A percentile compares a stretch with the other conserved stretches of the same genome.
phyloP scores from a whole-genome alignment of 2,113 vertebrate genomes.

The Buteo buteo region DNA sequence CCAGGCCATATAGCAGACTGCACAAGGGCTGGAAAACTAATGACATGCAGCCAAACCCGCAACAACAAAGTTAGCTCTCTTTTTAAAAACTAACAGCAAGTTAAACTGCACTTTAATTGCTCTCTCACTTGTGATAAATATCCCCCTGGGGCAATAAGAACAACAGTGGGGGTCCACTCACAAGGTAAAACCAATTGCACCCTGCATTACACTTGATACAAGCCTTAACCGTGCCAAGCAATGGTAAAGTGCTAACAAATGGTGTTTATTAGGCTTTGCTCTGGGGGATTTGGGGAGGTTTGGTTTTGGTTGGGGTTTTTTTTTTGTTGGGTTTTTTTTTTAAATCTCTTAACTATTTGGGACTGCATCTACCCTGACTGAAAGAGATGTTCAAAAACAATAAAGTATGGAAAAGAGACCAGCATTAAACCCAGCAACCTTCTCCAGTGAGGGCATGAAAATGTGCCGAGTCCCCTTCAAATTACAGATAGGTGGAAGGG shows the following conservation, averaged over 20 bases:
- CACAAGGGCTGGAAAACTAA: neutral
- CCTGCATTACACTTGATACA: neutral
- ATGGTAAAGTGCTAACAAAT: neutral
- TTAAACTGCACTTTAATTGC: slow-evolving; percentile 20
- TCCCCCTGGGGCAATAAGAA: neutral
- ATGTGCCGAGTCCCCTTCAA: neutral
- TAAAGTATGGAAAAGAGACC: neutral
- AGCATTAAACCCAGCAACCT: neutral
- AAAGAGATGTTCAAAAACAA: neutral
- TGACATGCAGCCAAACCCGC: neutral
- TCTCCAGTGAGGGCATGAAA: neutral
- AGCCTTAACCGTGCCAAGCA: neutral
- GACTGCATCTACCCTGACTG: neutral
- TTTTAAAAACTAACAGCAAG: neutral
- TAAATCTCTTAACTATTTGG: neutral
- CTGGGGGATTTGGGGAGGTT: neutral
- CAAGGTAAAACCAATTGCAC: neutral
- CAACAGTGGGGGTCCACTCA: neutral
- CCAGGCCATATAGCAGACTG: neutral
- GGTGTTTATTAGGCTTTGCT: neutral
- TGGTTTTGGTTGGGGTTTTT: no score
- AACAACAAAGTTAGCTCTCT: neutral
- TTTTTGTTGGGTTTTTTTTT: neutral
- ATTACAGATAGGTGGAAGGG: neutral
- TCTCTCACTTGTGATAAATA: slow-evolving; percentile 6